Percentiles rank a stretch among this genome's conserved stretches.
These are phyloP conservation scores for Cataglyphis albicans DNA, from an alignment of 2,888 invertebrate species.

Conservation along the genomic window DNA sequence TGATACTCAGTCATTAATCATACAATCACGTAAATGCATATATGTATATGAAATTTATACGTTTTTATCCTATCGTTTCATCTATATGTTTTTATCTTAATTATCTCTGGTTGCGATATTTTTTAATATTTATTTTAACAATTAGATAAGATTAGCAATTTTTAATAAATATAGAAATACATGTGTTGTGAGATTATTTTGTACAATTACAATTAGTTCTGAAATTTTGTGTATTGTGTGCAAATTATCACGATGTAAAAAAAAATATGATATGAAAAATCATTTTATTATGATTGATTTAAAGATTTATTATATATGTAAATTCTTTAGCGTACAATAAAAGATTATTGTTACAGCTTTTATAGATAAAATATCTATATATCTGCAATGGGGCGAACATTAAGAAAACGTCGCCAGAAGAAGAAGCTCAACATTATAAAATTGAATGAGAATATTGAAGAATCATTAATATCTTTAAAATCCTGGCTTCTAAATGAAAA, in stretches of 20 bases:
- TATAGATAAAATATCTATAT: slow-evolving; percentile 69
- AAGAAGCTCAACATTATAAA: slow-evolving; percentile 67
- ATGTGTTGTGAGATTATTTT: neutral
- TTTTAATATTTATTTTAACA: neutral
- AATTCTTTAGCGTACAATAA: slow-evolving; percentile 18
- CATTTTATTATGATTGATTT: slow-evolving; percentile 24
- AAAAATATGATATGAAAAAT: neutral
- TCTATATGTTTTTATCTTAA: neutral
- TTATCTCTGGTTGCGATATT: slow-evolving; percentile 2
- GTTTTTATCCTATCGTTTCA: neutral
- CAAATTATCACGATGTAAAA: neutral
- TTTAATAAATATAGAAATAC: neutral
- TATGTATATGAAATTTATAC: neutral
- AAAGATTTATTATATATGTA: neutral
- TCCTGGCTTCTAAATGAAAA: slow-evolving; percentile 78
- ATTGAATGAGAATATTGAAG: slow-evolving; percentile 62
- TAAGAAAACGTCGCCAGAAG: slow-evolving; percentile 78
- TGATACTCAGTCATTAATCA: neutral
- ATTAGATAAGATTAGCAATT: neutral
- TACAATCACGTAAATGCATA: slow-evolving; percentile 2
- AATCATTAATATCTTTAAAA: slow-evolving; percentile 71
- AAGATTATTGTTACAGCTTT: slow-evolving; percentile 58
- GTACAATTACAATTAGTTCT: neutral
- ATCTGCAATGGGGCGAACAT: slow-evolving; percentile 80
- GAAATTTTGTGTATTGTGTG: neutral